Evolutionary conservation across 2,113 vertebrate species (phyloP).

Genomic region (Upupa epops): DNA sequence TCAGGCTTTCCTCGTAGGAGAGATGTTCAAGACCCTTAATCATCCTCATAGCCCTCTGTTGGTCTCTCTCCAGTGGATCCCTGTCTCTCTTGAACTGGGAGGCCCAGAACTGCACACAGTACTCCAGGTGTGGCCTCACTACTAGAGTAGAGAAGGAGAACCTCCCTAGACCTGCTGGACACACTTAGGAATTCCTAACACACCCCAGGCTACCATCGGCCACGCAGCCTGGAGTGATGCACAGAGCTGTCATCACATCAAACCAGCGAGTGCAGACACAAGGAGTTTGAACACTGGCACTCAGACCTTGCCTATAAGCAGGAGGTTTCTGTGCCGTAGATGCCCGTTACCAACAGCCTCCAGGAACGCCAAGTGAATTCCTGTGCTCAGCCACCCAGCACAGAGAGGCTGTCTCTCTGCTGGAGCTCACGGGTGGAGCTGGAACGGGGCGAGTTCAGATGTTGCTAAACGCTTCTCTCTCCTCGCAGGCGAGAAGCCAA

Average conservation of each 20-base stretch:
- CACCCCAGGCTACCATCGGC: too few species aligned
- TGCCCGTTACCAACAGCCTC: neutral
- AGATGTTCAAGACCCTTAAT: too few species aligned
- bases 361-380: neutral
- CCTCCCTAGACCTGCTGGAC: too few species aligned
- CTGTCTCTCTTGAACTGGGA: too few species aligned
- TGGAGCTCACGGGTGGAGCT: neutral
- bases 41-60: too few species aligned
- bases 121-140: too few species aligned
- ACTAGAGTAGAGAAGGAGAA: too few species aligned
- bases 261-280: neutral
- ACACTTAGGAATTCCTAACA: too few species aligned
- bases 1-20: too few species aligned
- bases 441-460: neutral
- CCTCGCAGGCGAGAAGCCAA: conserved; percentile 79
- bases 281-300: neutral
- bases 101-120: too few species aligned
- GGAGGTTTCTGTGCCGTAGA: neutral
- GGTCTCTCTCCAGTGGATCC: too few species aligned
- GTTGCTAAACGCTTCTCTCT: conserved; percentile 45
- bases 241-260: rapidly evolving
- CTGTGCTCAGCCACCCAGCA: neutral
- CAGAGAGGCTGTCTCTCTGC: neutral
- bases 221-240: neutral
- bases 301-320: neutral